These are phyloP conservation scores for Crocuta crocuta DNA, from an alignment of 2,113 vertebrate genomes.

Conservation along the genomic window DNA sequence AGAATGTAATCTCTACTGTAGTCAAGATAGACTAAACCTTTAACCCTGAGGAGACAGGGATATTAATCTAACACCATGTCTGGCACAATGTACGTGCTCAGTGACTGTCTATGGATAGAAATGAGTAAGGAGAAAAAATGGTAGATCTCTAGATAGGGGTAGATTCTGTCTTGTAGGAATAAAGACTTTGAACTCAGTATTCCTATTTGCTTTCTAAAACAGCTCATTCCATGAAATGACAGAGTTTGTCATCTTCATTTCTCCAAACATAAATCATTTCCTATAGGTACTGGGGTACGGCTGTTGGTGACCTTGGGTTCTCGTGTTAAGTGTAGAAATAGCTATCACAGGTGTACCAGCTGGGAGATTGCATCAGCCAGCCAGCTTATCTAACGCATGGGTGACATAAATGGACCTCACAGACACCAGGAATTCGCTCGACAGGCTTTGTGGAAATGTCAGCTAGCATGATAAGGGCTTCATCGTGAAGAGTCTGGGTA, in stretches of 20 bases:
- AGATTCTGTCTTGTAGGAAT: not conserved
- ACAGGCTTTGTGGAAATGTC: not conserved
- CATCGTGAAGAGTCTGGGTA: not conserved
- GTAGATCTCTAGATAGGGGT: not conserved
- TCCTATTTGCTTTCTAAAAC: not conserved
- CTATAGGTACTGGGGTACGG: not conserved
- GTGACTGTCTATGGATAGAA: not conserved
- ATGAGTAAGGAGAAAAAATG: not conserved
- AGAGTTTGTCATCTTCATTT: not conserved
- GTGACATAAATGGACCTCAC: not conserved
- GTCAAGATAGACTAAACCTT: not conserved
- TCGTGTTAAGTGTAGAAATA: not conserved
- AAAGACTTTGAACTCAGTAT: not conserved
- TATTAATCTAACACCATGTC: not conserved
- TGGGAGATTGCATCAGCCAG: not conserved
- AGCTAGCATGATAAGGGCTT: not conserved
- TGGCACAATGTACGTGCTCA: not conserved
- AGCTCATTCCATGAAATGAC: conserved; percentile 18
- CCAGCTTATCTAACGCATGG: not conserved
- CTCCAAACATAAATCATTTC: not conserved
- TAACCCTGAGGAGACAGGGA: not conserved
- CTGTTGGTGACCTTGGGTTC: not conserved
- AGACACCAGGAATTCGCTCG: not conserved
- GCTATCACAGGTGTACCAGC: not conserved
- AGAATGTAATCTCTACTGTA: not conserved